A percentile compares a stretch with the other conserved stretches of the same genome.
Conservation (phyloP, 2,797 vertebrate species). For the Loriculus beryllinus region DNA sequence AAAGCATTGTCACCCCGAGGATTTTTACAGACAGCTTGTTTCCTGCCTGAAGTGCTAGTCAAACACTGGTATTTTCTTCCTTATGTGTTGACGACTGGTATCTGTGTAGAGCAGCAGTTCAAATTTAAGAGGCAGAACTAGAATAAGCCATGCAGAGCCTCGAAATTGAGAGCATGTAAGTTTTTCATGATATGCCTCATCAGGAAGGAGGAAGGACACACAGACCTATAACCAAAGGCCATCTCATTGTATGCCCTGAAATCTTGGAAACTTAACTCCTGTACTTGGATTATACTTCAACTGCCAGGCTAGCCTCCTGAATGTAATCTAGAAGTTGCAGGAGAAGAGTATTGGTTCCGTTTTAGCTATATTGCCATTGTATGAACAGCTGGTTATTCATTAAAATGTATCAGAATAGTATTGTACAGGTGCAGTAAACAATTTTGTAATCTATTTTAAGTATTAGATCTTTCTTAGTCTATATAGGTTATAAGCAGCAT, state of each 20-base stretch:
- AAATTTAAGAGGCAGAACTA: background rate
- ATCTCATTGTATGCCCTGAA: background rate
- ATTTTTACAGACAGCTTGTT: background rate
- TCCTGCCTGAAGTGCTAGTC: background rate
- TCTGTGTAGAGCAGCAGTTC: background rate
- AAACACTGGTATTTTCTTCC: background rate
- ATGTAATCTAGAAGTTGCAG: background rate
- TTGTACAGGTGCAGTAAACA: background rate
- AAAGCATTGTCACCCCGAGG: background rate
- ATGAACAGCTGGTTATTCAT: background rate
- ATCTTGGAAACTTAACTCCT: background rate
- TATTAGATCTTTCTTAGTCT: background rate
- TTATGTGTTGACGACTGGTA: background rate
- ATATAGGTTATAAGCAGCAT: background rate
- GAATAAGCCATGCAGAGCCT: background rate
- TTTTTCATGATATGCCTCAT: background rate
- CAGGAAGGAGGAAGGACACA: background rate
- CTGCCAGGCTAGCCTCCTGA: background rate
- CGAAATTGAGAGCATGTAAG: background rate
- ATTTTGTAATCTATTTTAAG: background rate
- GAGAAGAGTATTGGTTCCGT: background rate
- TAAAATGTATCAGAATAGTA: background rate
- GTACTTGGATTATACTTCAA: background rate
- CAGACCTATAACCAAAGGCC: background rate
- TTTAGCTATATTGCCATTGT: background rate